Percentiles rank a stretch among this genome's conserved stretches.
Conservation (phyloP, 2,113 vertebrate species). For the Rhagologus leucostigma region DNA sequence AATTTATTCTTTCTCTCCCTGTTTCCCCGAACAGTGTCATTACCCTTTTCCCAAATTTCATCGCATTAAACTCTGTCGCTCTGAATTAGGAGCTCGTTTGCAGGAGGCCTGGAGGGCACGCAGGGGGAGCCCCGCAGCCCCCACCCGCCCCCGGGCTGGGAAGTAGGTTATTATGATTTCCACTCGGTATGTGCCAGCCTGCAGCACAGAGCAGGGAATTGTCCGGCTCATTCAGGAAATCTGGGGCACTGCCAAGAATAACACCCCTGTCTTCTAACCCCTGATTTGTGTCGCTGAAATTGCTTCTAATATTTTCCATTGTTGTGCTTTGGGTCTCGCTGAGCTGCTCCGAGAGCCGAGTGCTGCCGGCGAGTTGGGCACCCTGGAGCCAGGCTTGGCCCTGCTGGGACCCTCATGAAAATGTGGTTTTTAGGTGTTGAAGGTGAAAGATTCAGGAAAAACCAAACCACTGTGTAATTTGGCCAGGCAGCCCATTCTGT, state of each 20-base stretch:
- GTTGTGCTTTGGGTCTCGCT: not conserved
- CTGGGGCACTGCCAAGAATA: constrained; percentile 31
- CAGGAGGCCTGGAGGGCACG: not conserved
- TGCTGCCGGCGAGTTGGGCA: not conserved
- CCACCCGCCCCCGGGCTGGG: not conserved
- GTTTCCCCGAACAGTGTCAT: not conserved
- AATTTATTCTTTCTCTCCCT: not conserved
- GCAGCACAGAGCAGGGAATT: constrained; percentile 41
- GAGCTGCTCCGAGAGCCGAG: not conserved
- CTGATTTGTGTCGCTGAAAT: not conserved
- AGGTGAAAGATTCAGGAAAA: not conserved
- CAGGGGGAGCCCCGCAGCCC: not conserved
- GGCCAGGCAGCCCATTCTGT: not conserved
- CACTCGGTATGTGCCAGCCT: not conserved
- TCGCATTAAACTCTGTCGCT: not conserved
- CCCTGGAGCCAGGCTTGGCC: not conserved
- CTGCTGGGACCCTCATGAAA: not conserved
- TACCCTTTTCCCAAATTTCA: not conserved
- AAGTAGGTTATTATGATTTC: constrained; percentile 19
- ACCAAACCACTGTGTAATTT: not conserved
- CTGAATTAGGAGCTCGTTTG: not conserved
- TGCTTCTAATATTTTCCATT: constrained; percentile 36
- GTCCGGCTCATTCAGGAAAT: not conserved
- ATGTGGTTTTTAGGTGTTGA: accelerated
- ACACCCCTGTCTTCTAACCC: constrained; percentile 27